Conservation (phyloP, 2,888 invertebrate species). For the Orthonevra nobilis region DNA sequence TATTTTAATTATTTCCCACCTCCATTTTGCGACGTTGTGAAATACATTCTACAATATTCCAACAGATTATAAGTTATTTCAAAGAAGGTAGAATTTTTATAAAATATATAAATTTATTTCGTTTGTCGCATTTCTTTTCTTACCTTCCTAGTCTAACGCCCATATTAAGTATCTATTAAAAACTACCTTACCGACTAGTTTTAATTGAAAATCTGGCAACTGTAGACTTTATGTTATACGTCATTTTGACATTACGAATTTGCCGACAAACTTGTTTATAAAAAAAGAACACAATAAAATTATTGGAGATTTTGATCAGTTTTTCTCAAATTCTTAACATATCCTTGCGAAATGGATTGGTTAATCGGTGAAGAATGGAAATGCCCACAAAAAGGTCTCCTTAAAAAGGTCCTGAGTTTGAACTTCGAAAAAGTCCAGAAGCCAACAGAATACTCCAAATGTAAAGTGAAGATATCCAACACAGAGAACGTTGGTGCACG, state of each 20-base stretch:
- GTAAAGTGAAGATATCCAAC: slow-evolving; percentile 74
- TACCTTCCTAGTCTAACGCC: no score
- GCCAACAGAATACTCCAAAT: slow-evolving; percentile 75
- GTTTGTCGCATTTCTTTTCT: no score
- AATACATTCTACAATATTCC: no score
- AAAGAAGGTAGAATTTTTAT: no score
- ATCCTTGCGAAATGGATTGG: slow-evolving; percentile 77
- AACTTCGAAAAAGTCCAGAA: slow-evolving; percentile 76
- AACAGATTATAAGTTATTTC: no score
- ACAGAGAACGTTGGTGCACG: slow-evolving; percentile 73
- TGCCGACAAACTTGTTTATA: slow-evolving; percentile 41
- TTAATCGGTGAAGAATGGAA: slow-evolving; percentile 77
- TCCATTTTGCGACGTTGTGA: no score
- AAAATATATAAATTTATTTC: no score
- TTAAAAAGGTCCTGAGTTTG: slow-evolving; percentile 75
- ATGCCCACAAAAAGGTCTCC: slow-evolving; percentile 74
- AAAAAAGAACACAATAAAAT: no score
- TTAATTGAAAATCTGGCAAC: background rate
- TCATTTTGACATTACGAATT: background rate
- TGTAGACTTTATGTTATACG: background rate
- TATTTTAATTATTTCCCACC: no score
- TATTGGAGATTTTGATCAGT: background rate
- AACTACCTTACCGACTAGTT: slow-evolving; percentile 13
- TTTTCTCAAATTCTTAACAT: no score
- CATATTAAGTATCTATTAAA: no score